Conservation (phyloP, 2,888 invertebrate species). For the Mythimna loreyi region DNA sequence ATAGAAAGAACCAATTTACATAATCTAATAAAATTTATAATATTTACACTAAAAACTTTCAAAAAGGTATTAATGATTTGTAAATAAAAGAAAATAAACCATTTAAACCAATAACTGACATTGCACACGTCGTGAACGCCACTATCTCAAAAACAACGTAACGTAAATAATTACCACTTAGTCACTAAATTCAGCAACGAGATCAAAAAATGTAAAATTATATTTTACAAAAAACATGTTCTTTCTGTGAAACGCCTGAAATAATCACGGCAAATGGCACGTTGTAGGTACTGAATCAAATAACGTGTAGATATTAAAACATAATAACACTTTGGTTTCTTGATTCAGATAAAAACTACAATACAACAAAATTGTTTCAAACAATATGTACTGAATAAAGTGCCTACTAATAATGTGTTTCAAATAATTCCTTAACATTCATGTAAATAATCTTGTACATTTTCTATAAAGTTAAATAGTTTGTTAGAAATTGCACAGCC, state of each 20-base stretch:
- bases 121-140: slow-evolving; percentile 30
- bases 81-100: slow-evolving; percentile 42
- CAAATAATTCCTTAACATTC: slow-evolving; percentile 41
- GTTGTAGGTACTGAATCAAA: slow-evolving; percentile 46
- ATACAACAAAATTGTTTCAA: slow-evolving; percentile 49
- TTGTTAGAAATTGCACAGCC: slow-evolving; percentile 66
- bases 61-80: slow-evolving; percentile 27
- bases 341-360: slow-evolving; percentile 45
- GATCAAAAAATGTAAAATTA: slow-evolving; percentile 55
- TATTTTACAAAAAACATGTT: slow-evolving; percentile 50
- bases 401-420: slow-evolving; percentile 39
- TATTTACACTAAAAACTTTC: slow-evolving; percentile 44
- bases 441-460: slow-evolving; percentile 43
- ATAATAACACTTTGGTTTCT: slow-evolving; percentile 50
- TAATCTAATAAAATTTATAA: slow-evolving; percentile 31
- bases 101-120: slow-evolving; percentile 31
- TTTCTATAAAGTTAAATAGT: slow-evolving; percentile 57
- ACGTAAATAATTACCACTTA: slow-evolving; percentile 46
- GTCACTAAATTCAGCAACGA: slow-evolving; percentile 59
- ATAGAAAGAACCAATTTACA: slow-evolving; percentile 33
- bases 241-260: slow-evolving; percentile 40
- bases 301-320: slow-evolving; percentile 35
- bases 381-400: slow-evolving; percentile 55
- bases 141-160: slow-evolving; percentile 37
- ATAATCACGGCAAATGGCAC: slow-evolving; percentile 57